Percentiles rank a stretch among this genome's conserved stretches.
Evolutionary conservation across 2,113 vertebrate species (phyloP).

Genomic region (Clarias magur): DNA sequence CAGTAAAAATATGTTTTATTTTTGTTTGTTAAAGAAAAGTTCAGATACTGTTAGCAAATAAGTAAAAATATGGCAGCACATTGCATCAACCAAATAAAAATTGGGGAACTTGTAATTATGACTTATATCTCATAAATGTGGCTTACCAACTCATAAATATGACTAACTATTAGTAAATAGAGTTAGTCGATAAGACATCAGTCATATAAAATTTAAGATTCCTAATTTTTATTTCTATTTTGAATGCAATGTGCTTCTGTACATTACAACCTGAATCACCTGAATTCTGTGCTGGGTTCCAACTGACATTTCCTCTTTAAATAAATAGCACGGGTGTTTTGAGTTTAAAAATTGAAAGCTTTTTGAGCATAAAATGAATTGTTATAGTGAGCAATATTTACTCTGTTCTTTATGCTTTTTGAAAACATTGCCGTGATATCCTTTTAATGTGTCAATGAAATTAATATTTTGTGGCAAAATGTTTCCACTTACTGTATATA

Average conservation of each 20-base stretch:
- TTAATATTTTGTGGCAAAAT: neutral
- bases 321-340: neutral
- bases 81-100: too few species aligned
- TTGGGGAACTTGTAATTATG: too few species aligned
- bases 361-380: neutral
- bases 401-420: neutral
- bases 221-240: too few species aligned
- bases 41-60: neutral
- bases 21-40: neutral
- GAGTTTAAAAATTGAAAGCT: neutral
- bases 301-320: neutral
- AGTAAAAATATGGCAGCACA: too few species aligned
- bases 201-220: too few species aligned
- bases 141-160: too few species aligned
- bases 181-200: too few species aligned
- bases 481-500: neutral
- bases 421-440: neutral
- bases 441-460: neutral
- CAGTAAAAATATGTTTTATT: neutral
- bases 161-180: too few species aligned
- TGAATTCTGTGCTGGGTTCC: neutral
- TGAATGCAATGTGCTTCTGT: neutral
- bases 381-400: neutral
- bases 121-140: too few species aligned
- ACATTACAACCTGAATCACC: neutral